Base-by-base conservation (phyloP, 2,888 invertebrate genomes). In the Anthophora plumipes region DNA sequence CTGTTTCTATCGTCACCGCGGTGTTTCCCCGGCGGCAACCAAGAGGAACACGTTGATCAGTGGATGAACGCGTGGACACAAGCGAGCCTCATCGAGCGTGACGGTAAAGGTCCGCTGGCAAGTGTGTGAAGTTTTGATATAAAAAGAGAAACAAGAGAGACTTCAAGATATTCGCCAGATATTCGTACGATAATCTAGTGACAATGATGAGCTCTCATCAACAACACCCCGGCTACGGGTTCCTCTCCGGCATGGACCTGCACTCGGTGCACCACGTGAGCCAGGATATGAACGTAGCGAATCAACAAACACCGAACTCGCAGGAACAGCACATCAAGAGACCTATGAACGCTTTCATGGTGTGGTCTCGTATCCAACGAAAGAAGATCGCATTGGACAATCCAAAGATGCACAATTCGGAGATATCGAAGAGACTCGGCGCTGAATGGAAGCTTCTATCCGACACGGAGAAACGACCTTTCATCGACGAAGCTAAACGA, bases 341-440 rank as follows among this genome's bases (percentile, higher is more conserved):
- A 25, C 99, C 99, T 2, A 99, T 99, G 99, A 99, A 99, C 94
- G 98, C 99, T 0, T 99, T 99, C 94, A 99, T 99, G 98, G 98
- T 98, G 43, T 98, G 98, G 98, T 98, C 98, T 7, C 94, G 98
- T 55, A 96, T 98, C 54, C 98, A 98, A 93, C 94, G 98, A 20
- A 95, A 98, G 71, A 98, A 98, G 94, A 98, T 99, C 91, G 98
- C 98, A 0, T 96, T 97, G 94, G 98, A 98, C 89, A 98, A 98
- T 92, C 98, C 98, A 88, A 98, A 97, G 93, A 97, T 97, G 97
- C 97, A 97, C 93, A 97, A 97, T 89, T 97, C 97, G 0, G 97
- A 97, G 93, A 98, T 99, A 83, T 98, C 97, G 31, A 99, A 98
- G 92, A 95, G 98, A 17, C 94, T 98, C 59, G 98, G 98, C 0